Conservation (phyloP, 2,113 vertebrate genomes). For the Callocephalon fimbriatum region DNA sequence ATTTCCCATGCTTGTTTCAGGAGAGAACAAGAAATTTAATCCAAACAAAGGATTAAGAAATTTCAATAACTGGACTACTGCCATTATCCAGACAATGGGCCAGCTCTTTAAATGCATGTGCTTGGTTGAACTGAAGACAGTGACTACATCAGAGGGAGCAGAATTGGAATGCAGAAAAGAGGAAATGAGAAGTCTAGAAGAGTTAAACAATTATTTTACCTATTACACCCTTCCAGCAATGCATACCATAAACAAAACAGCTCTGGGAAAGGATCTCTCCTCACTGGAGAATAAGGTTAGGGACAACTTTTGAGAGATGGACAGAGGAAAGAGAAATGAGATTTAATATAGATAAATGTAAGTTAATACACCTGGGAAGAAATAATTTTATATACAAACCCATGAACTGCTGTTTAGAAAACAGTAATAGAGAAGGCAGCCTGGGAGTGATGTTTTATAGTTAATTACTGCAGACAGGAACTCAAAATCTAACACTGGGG, state of each 20-base stretch:
- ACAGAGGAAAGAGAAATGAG: slow-evolving; percentile 65
- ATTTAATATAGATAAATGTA: slow-evolving; percentile 78
- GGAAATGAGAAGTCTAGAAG: slow-evolving; percentile 32
- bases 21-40: slow-evolving; percentile 58
- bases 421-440: background rate
- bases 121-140: slow-evolving; percentile 22
- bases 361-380: slow-evolving; percentile 71
- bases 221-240: slow-evolving; percentile 10
- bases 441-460: background rate
- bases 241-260: slow-evolving; percentile 2
- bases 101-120: slow-evolving; percentile 41
- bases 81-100: slow-evolving; percentile 2
- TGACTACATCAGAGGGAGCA: slow-evolving; percentile 25
- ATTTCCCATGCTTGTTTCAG: slow-evolving; percentile 23
- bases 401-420: slow-evolving; percentile 40
- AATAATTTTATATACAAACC: slow-evolving; percentile 41
- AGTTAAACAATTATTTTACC: slow-evolving; percentile 36
- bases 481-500: background rate
- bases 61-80: slow-evolving; percentile 51
- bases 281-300: slow-evolving; percentile 55
- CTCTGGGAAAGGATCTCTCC: slow-evolving; percentile 52
- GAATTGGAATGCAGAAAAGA: slow-evolving; percentile 27
- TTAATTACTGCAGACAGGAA: slow-evolving; percentile 43
- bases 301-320: slow-evolving; percentile 42
- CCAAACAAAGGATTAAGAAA: slow-evolving; percentile 63